A percentile compares a stretch with the other conserved stretches of the same genome.
Evolutionary conservation across 2,888 invertebrate species (phyloP).

Genomic region (Lacanobia wlatinum): DNA sequence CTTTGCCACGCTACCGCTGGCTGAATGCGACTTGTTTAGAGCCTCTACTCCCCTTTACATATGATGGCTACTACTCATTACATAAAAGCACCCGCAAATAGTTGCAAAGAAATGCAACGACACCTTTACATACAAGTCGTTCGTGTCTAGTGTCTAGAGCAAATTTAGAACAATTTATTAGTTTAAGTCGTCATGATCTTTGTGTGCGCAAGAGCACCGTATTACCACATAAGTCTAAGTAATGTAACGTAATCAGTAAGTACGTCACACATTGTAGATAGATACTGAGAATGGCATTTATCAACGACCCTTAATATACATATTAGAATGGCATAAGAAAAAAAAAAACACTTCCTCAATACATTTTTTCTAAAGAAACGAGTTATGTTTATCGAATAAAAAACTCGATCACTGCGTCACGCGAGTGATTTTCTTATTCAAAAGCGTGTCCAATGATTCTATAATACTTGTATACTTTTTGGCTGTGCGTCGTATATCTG

Average conservation of each 20-base stretch:
- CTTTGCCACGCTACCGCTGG: too few species aligned
- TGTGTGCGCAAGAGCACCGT: neutral
- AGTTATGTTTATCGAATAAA: constrained; percentile 43
- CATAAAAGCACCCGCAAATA: neutral
- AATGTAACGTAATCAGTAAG: constrained; percentile 10
- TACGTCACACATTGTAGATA: constrained; percentile 26
- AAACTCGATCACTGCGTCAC: constrained; percentile 38
- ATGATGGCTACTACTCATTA: neutral
- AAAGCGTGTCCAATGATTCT: constrained; percentile 26
- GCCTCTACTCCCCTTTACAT: neutral
- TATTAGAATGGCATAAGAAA: constrained; percentile 57
- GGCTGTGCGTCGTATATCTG: constrained; percentile 45
- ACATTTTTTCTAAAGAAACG: constrained; percentile 53
- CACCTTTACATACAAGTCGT: neutral
- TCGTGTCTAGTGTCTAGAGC: neutral
- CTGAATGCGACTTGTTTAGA: too few species aligned
- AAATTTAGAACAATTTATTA: neutral
- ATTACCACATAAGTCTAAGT: constrained; percentile 6
- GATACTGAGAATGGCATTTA: constrained; percentile 42
- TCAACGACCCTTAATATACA: constrained; percentile 49
- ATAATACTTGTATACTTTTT: constrained; percentile 33
- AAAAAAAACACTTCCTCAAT: constrained; percentile 61
- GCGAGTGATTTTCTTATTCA: constrained; percentile 41
- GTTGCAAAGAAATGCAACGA: neutral
- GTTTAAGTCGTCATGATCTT: constrained; percentile 1